Evolutionary conservation across 2,113 vertebrate genomes (phyloP).

Genomic region (Cyanocitta stelleri): DNA sequence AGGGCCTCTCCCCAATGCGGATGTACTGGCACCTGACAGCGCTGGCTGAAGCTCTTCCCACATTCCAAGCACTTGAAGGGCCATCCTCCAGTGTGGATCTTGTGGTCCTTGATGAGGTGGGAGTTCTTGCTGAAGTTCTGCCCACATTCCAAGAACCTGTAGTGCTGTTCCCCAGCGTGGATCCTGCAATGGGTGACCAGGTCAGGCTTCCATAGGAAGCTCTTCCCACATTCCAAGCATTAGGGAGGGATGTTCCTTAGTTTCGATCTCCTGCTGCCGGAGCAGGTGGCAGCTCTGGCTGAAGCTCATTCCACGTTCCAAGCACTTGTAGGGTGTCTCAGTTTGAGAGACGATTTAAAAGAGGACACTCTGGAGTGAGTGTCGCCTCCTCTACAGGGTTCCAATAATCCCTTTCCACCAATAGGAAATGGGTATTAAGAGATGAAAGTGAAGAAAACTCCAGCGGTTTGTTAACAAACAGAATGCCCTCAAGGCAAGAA

Average conservation of each 20-base stretch:
- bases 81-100: too few relatives aligned
- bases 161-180: too few relatives aligned
- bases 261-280: not conserved
- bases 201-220: not conserved
- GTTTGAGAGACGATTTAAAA: not conserved
- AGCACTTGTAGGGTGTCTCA: too few relatives aligned
- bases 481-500: not conserved
- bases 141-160: too few relatives aligned
- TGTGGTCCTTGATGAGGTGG: too few relatives aligned
- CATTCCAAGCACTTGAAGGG: too few relatives aligned
- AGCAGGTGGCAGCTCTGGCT: too few relatives aligned
- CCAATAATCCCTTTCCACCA: not conserved
- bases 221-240: not conserved
- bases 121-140: too few relatives aligned
- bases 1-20: too few relatives aligned
- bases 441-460: not conserved
- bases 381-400: not conserved
- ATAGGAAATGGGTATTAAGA: not conserved
- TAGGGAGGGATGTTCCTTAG: not conserved
- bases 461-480: not conserved
- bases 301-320: not conserved
- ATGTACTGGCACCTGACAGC: too few relatives aligned
- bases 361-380: not conserved
- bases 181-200: not conserved
- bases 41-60: too few relatives aligned